Percentiles rank a stretch among this genome's conserved stretches.
Evolutionary conservation across 2,797 vertebrate genomes (phyloP).

Genomic region (Tapirus indicus): DNA sequence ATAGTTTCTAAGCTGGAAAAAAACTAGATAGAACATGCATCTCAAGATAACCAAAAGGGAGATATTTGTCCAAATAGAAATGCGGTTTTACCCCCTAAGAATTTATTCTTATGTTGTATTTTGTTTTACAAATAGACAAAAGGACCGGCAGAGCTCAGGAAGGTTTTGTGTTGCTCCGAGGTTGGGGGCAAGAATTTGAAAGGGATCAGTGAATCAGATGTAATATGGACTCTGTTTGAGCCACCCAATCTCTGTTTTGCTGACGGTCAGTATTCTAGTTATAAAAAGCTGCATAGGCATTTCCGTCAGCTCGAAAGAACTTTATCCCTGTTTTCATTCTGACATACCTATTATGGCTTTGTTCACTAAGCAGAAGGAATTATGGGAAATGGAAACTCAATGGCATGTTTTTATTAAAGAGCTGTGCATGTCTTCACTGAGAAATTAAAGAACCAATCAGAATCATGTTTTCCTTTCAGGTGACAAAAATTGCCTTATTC

Average conservation of each 20-base stretch:
- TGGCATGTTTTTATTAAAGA: slow-evolving; percentile 85
- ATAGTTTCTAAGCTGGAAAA: not conserved
- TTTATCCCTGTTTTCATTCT: slow-evolving; percentile 93
- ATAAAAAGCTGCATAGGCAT: slow-evolving; percentile 92
- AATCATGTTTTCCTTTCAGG: slow-evolving; percentile 74
- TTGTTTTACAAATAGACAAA: slow-evolving; percentile 89
- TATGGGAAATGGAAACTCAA: slow-evolving; percentile 85
- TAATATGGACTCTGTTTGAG: slow-evolving; percentile 95
- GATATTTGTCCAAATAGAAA: slow-evolving; percentile 72
- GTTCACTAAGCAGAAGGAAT: slow-evolving; percentile 88
- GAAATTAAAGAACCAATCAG: slow-evolving; percentile 72
- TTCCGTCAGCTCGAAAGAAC: slow-evolving; percentile 92
- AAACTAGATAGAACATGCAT: slow-evolving; percentile 55
- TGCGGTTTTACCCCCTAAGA: slow-evolving; percentile 73
- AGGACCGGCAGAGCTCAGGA: slow-evolving; percentile 89
- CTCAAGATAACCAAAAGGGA: slow-evolving; percentile 76
- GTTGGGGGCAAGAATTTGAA: slow-evolving; percentile 90
- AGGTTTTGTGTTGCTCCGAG: slow-evolving; percentile 90
- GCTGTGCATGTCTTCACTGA: slow-evolving; percentile 70
- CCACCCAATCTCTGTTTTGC: slow-evolving; percentile 95
- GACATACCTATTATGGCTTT: slow-evolving; percentile 92
- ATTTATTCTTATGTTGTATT: slow-evolving; percentile 80
- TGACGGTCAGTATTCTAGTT: slow-evolving; percentile 91
- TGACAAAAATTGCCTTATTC: slow-evolving; percentile 66
- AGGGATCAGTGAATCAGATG: slow-evolving; percentile 95